A percentile compares a stretch with the other conserved stretches of the same genome.
phyloP scores from a whole-genome alignment of 2,797 vertebrate genomes.

The Lepilemur septentrionalis region DNA sequence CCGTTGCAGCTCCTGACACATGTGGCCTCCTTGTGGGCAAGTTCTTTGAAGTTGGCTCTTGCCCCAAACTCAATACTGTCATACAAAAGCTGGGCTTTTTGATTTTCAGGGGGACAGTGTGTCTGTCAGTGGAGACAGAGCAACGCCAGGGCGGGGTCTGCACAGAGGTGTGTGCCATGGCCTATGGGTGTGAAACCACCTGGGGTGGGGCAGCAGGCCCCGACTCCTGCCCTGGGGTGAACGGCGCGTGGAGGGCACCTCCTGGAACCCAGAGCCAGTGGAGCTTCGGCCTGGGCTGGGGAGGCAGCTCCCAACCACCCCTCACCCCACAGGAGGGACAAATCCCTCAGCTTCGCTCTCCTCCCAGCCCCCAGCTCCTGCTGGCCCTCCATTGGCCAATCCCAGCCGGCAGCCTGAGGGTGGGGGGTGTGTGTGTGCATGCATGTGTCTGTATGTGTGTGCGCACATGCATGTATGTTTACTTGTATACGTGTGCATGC shows the following conservation, averaged over 20 bases:
- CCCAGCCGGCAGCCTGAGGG: not conserved
- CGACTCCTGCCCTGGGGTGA: not conserved
- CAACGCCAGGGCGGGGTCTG: not conserved
- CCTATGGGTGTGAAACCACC: too few species aligned
- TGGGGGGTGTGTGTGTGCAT: too few species aligned
- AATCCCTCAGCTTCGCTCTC: not conserved
- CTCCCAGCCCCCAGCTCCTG: not conserved
- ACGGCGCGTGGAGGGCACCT: fast-evolving
- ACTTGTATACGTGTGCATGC: too few species aligned
- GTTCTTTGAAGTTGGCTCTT: not conserved
- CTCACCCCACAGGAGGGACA: not conserved
- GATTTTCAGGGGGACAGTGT: not conserved
- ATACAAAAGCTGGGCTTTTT: fast-evolving
- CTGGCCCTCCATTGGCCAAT: not conserved
- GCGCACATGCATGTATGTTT: too few species aligned
- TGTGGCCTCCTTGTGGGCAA: fast-evolving
- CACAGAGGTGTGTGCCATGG: not conserved
- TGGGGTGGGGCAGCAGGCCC: fast-evolving
- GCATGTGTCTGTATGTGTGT: not conserved
- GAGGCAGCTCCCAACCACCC: not conserved
- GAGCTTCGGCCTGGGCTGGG: not conserved
- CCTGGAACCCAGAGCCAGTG: not conserved
- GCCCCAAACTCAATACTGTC: not conserved
- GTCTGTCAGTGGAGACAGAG: too few species aligned
- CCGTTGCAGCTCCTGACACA: fast-evolving